Evolutionary conservation across 2,888 invertebrate genomes (phyloP), one percentile per base, ranked within the genome.

Genomic region (Drosophila hamatofila): DNA sequence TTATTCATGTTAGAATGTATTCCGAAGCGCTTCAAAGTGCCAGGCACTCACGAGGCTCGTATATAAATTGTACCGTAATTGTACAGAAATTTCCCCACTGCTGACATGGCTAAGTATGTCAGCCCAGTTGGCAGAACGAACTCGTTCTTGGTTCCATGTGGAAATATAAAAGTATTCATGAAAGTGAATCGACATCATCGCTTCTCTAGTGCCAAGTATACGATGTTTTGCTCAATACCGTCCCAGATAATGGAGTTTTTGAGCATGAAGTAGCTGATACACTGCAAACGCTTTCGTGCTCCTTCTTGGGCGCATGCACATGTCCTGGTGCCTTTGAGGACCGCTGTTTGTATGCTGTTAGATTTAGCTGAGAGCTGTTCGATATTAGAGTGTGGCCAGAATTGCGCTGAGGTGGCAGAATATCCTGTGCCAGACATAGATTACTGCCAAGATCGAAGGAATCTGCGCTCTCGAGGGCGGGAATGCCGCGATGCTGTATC

Each of bases 401-500:
- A 18, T 14, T 21, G 4, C 18, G 21, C 2, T 14, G 42, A 2
- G 35, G 3, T 46, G 35, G 30, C 0, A 51, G 46, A 39, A 23
- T 16, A 4, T 41, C 18, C 0, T 9, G 16, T 11, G 30, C 16
- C 2, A 51, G 33, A 1, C 51, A 46, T 8, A 23, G 23, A 14
- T 46, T 16, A 0, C 35, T 14, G 2, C 51, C 58, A 9, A 37
- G 51, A 27, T 83, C 76, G 3, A 84, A 75, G 25, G 72, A 72
- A 3, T 76, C 76, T 0, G 11, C 30, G n/a, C 62, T 79, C 0
- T 65, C 64, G 0, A 62, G 27, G 11, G 54, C 56, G 0, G 87
- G 83, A 16, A 83, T 14, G 1, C 74, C 77, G 2, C 70, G 54
- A 12, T 72, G 70, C 14, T 67, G 58, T 5, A 62, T 39, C 1